Conservation (phyloP, 2,113 vertebrate species). For the Jaculus jaculus region DNA sequence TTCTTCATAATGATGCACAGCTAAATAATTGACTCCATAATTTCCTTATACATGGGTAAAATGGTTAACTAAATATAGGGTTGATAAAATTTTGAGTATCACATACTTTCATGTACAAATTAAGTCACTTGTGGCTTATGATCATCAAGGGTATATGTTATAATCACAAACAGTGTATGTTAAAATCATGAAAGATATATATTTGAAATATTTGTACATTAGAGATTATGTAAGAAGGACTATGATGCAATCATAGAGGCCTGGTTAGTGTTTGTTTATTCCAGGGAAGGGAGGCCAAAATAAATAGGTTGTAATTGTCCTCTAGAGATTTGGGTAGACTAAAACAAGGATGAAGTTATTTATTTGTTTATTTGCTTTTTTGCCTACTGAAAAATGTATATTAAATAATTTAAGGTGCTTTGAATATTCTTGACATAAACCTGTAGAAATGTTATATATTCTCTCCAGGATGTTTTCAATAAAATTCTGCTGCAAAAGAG, state of each 20-base stretch:
- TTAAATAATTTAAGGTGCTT: neutral
- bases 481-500: constrained; percentile 30
- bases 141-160: neutral
- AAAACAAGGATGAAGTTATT: neutral
- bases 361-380: neutral
- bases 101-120: neutral
- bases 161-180: too few species aligned
- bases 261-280: neutral
- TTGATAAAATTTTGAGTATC: constrained; percentile 29
- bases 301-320: neutral
- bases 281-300: neutral
- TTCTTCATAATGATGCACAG: constrained; percentile 51
- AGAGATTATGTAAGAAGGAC: neutral
- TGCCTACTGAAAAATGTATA: neutral
- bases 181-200: too few species aligned
- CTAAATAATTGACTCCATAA: constrained; percentile 72
- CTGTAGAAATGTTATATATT: neutral
- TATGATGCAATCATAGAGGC: neutral
- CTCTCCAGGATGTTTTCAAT: constrained; percentile 10
- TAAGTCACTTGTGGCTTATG: neutral
- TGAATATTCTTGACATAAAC: neutral
- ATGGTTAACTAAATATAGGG: constrained; percentile 64
- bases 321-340: neutral
- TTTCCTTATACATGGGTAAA: constrained; percentile 20
- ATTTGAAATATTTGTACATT: neutral